Base-by-base conservation (phyloP, 2,113 vertebrate species). In the Odobenus rosmarus region DNA sequence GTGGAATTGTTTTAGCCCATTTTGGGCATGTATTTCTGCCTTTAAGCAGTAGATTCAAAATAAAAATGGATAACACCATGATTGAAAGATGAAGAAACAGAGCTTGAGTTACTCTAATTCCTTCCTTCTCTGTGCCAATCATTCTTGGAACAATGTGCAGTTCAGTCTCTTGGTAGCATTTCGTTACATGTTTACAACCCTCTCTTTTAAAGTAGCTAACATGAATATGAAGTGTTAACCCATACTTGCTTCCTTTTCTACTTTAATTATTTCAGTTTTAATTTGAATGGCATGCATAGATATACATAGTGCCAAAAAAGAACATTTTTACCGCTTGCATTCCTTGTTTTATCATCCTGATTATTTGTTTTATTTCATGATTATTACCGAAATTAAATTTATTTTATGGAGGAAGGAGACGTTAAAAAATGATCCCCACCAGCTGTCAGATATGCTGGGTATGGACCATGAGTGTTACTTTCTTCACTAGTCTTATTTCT, bases 291-390 rank as follows among this genome's bases (percentile, higher is more conserved):
- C n/a, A 61, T n/a, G 42, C 36, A 57, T 92, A 53, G n/a, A 57
- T 59, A 69, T 7, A 23, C 39, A n/a, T 16, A 23, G 33, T 14
- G 23, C 46, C 26, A 76, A 64, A 86, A 72, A 36, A 26, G 15
- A 21, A 51, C 15, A 53, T 51, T 49, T 83, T 76, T 67, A 62
- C 31, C 69, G 33, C 72, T 64, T 88, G n/a, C 7, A 11, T 69
- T 57, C 5, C 31, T 76, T 62, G 13, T 67, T n/a, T 94, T 36
- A 62, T 71, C 19, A 81, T 31, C 23, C 26, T 59, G 21, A 39
- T 53, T 89, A 36, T 94, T 82, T 96, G 39, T 77, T 90, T 94
- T 76, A 93, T 88, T 88, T 92, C 21, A 71, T 71, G n/a, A 76
- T 85, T 74, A 69, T 64, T 89, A 69, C 1, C 3, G 5, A 85